These are phyloP conservation scores for Hypanus sabinus DNA, from an alignment of 2,113 vertebrate species.

Conservation along the genomic window DNA sequence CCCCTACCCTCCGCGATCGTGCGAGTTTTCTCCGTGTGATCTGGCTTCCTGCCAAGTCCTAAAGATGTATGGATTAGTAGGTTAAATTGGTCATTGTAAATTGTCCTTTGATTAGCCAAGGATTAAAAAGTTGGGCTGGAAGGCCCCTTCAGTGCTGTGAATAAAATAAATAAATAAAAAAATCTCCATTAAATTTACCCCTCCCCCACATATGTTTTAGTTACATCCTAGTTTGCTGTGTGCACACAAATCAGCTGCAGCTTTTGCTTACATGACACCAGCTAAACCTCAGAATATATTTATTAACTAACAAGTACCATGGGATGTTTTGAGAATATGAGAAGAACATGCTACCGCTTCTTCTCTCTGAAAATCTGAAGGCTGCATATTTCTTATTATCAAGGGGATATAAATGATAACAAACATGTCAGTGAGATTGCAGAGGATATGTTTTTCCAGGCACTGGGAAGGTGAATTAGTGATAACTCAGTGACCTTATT, in stretches of 20 bases:
- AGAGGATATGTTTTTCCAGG: not conserved
- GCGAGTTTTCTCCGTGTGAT: too few relatives aligned
- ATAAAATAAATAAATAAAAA: too few relatives aligned
- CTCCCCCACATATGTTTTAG: too few relatives aligned
- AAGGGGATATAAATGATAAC: not conserved
- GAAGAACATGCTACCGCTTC: not conserved
- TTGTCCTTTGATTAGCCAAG: too few relatives aligned
- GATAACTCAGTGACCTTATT: not conserved
- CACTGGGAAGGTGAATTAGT: not conserved
- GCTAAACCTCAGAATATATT: not conserved
- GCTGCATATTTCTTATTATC: not conserved
- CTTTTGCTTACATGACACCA: not conserved
- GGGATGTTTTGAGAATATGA: not conserved
- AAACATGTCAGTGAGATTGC: not conserved
- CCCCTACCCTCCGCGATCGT: too few relatives aligned
- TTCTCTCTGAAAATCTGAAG: not conserved
- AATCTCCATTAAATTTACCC: too few relatives aligned
- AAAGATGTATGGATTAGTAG: too few relatives aligned
- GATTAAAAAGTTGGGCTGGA: too few relatives aligned
- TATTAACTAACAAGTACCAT: not conserved
- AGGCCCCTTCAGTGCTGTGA: too few relatives aligned
- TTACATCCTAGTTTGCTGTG: not conserved
- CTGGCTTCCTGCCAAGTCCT: too few relatives aligned
- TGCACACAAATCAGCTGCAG: not conserved
- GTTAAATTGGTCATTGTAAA: too few relatives aligned